Evolutionary conservation across 1,140 invertebrate genomes (phyloP).

Genomic region (Trinorchestia longiramus): DNA sequence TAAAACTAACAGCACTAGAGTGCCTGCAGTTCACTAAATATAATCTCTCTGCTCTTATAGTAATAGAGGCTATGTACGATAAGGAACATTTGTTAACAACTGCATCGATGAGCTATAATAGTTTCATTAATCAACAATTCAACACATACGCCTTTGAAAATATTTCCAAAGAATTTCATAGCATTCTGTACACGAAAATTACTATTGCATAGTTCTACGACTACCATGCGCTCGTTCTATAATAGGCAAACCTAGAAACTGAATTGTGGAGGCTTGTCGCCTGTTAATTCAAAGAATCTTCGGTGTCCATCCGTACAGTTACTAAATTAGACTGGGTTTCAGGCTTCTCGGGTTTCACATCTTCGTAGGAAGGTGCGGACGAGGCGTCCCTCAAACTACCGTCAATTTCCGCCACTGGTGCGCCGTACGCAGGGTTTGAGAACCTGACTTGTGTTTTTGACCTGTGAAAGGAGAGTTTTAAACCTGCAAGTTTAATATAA

Average conservation of each 20-base stretch:
- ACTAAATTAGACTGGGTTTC: neutral
- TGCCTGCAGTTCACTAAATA: no score
- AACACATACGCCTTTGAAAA: neutral
- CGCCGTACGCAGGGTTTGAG: conserved; percentile 21
- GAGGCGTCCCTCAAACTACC: neutral
- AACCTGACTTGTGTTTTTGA: conserved; percentile 4
- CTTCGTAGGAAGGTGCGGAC: neutral
- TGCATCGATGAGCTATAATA: neutral
- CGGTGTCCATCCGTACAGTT: neutral
- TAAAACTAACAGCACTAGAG: no score
- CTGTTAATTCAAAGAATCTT: neutral
- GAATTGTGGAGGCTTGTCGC: neutral
- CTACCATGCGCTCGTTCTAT: neutral
- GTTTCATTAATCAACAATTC: neutral
- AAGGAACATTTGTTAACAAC: no score
- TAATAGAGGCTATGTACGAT: no score
- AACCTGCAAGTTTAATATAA: no score
- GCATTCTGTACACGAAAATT: neutral
- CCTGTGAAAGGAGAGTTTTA: neutral
- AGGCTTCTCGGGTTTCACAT: neutral
- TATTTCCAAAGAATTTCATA: neutral
- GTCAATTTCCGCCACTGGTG: conserved; percentile 1
- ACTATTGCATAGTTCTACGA: neutral
- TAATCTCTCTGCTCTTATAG: no score
- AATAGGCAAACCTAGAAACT: no score